Base-by-base conservation (phyloP, 1,140 invertebrate species). In the Liolophura sinensis region DNA sequence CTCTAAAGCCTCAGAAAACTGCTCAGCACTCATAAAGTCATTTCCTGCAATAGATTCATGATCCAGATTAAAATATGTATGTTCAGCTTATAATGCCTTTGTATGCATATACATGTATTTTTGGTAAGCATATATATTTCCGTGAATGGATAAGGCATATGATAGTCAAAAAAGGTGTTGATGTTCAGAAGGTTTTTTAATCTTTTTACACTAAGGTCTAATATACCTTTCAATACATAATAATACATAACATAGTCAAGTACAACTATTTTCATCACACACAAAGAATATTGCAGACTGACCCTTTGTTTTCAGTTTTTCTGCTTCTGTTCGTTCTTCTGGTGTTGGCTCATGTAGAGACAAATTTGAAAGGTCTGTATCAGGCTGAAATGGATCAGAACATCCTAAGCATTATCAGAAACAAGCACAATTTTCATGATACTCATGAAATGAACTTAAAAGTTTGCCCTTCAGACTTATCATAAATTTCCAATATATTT, bases 11-110 rank as follows among this genome's bases (percentile, higher is more conserved):
- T 94, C 92, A 15, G 88, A 86, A 81, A 89, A 92, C 73, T 90
- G 90, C 50, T 91, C 90, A 50, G 87, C 86, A 79, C 93, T 94
- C 92, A 97, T 95, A 7, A 91, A 86, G 62, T 90, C 87, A 86
- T 98, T 98, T 58, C 95, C 95, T 84, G 73, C 18, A 73, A 75
- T 52, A 62, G 59, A 25, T 40, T 40, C 9, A 40, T 9, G 9
- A 9, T 24, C 24, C 3, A 24, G 12, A 20, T 24, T 54, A 54
- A 54, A 20, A 20, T 12, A 5, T 54, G 51, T n/a, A 54, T 20
- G 51, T 20, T 7, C 12, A 54, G 12, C 3, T 54, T 54, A 24
- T 54, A n/a, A n/a, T 54, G 51, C 7, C 12, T 7, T 5, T 54
- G 12, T n/a, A 54, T 54, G 24, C 51, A 54, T 54, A 50, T 50